A percentile compares a stretch with the other conserved stretches of the same genome.
These are phyloP conservation scores for Melieria crassipennis DNA, from an alignment of 2,888 invertebrate genomes.

Conservation along the genomic window DNA sequence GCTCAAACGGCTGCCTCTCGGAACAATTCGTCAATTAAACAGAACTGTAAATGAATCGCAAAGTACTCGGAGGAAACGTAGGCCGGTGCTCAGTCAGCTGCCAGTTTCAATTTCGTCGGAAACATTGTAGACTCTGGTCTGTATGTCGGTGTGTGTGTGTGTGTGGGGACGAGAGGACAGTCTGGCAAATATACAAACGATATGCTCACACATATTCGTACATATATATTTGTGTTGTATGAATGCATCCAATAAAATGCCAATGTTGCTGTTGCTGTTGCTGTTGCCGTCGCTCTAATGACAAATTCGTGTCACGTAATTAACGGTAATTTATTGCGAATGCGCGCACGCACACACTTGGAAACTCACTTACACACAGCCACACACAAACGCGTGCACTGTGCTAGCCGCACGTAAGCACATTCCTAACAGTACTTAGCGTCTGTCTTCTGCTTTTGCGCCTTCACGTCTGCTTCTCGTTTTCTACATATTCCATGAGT, in stretches of 20 bases:
- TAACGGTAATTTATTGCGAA: slow-evolving; percentile 31
- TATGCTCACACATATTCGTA: no score
- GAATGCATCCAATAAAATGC: background rate
- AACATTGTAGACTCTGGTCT: background rate
- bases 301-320: slow-evolving; percentile 37
- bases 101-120: slow-evolving; percentile 14
- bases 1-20: background rate
- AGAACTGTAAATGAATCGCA: background rate
- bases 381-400: background rate
- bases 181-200: no score
- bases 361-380: background rate
- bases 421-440: no score
- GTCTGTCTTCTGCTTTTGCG: no score
- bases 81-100: background rate
- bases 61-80: background rate
- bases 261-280: slow-evolving; percentile 2
- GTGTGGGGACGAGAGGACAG: no score
- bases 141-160: no score
- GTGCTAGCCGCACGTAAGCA: background rate
- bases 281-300: slow-evolving; percentile 31
- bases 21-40: background rate
- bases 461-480: no score
- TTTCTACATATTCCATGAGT: no score
- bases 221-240: background rate
- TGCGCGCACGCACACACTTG: background rate